Conservation (phyloP, 2,797 vertebrate genomes). For the Onychomys torridus region DNA sequence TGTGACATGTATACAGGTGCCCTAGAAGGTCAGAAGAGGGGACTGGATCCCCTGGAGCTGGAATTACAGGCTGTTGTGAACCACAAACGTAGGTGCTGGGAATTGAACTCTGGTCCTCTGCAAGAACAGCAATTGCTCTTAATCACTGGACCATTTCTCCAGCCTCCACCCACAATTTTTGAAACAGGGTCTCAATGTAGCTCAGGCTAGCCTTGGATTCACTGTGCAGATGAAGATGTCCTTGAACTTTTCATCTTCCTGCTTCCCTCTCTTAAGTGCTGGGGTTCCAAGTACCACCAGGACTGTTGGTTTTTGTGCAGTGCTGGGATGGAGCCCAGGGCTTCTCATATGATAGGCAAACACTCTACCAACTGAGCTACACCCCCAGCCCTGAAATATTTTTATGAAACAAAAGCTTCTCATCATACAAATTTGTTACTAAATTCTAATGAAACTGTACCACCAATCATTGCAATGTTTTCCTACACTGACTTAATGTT, state of each 20-base stretch:
- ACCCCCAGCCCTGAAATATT: not conserved
- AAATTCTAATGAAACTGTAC: conserved; percentile 47
- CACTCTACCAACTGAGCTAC: not conserved
- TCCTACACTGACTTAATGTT: conserved; percentile 45
- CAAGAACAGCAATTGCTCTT: not conserved
- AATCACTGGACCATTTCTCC: not conserved
- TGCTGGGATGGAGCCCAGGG: not conserved
- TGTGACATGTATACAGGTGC: not conserved
- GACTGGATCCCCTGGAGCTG: not conserved
- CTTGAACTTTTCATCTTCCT: not conserved
- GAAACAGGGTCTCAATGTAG: not conserved
- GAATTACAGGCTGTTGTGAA: not conserved
- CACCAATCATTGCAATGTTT: conserved; percentile 31
- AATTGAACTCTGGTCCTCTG: not conserved
- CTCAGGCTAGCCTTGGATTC: not conserved
- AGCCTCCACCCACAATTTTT: not conserved
- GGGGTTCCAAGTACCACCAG: not conserved
- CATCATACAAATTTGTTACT: conserved; percentile 15
- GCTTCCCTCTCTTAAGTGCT: not conserved
- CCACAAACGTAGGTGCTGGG: not conserved
- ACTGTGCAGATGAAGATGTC: not conserved
- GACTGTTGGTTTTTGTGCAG: not conserved
- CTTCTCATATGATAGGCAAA: not conserved
- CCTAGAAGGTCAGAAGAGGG: not conserved
- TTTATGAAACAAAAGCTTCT: not conserved